phyloP scores from a whole-genome alignment of 2,113 vertebrate genomes.

The Oryzias curvinotus region DNA sequence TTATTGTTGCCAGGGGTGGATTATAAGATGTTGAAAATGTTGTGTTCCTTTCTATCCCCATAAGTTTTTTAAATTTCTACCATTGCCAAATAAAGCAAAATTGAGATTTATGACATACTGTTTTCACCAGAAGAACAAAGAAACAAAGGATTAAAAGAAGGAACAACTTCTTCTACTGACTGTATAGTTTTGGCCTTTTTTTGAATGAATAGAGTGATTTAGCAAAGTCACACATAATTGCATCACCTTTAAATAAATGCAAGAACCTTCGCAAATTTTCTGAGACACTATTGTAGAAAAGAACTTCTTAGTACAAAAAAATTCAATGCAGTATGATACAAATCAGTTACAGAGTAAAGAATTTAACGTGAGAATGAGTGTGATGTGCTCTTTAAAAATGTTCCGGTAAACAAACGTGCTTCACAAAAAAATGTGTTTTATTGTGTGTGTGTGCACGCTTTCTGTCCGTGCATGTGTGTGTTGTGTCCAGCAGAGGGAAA shows the following conservation, averaged over 20 bases:
- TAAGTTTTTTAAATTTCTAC: too few species aligned
- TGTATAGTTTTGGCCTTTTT: neutral
- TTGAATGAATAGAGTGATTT: slow-evolving; percentile 12
- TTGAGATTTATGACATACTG: too few species aligned
- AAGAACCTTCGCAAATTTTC: slow-evolving; percentile 28
- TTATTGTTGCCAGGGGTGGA: too few species aligned
- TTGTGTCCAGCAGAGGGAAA: slow-evolving; percentile 63
- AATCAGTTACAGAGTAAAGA: slow-evolving; percentile 45
- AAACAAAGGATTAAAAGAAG: too few species aligned
- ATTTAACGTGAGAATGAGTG: slow-evolving; percentile 24
- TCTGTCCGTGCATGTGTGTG: slow-evolving; percentile 22
- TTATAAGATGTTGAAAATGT: too few species aligned
- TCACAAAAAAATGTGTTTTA: slow-evolving; percentile 19
- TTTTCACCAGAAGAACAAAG: too few species aligned
- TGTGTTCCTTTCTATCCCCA: too few species aligned
- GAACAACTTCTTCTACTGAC: too few species aligned
- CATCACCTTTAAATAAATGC: slow-evolving; percentile 20
- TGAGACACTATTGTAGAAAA: slow-evolving; percentile 55
- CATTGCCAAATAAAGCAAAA: too few species aligned
- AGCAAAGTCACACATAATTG: slow-evolving; percentile 21
- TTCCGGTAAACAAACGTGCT: slow-evolving; percentile 17
- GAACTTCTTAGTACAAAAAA: slow-evolving; percentile 63
- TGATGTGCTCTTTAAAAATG: slow-evolving; percentile 23
- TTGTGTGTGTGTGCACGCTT: slow-evolving; percentile 2
- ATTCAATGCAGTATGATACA: slow-evolving; percentile 71